phyloP scores from a whole-genome alignment of 1,140 invertebrate species.

The Tribolium madens region DNA sequence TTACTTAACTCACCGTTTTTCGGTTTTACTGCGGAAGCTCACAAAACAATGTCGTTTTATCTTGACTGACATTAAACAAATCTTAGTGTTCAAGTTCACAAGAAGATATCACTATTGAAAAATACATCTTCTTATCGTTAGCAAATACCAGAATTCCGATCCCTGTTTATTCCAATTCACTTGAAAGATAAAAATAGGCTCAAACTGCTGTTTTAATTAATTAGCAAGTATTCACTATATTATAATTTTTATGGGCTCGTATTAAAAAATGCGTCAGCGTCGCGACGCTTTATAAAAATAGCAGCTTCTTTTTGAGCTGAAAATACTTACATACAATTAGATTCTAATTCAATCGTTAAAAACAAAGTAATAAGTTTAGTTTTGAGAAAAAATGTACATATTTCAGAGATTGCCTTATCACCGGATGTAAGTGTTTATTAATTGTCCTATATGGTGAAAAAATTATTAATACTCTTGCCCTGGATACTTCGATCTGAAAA shows the following conservation, averaged over 20 bases:
- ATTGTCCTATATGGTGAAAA: no score
- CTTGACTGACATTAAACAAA: conserved; percentile 1
- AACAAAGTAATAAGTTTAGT: neutral
- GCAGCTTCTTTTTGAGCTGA: neutral
- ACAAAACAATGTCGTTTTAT: conserved; percentile 13
- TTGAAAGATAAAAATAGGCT: neutral
- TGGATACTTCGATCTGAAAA: no score
- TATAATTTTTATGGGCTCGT: neutral
- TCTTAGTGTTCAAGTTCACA: conserved; percentile 7
- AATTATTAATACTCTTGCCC: no score
- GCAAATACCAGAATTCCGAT: conserved; percentile 3
- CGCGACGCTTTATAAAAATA: neutral
- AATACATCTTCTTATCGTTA: conserved; percentile 25
- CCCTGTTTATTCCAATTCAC: neutral
- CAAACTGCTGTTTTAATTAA: neutral
- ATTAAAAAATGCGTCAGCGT: neutral
- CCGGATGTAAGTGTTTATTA: no score
- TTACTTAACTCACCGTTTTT: neutral
- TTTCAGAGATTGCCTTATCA: no score
- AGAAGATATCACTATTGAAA: conserved; percentile 1
- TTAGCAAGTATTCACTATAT: neutral
- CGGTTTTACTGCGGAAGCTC: neutral
- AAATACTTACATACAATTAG: neutral
- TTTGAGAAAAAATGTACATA: neutral
- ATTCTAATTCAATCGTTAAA: no score